Base-by-base conservation (phyloP, 2,888 invertebrate genomes). In the Diarsia rubi region DNA sequence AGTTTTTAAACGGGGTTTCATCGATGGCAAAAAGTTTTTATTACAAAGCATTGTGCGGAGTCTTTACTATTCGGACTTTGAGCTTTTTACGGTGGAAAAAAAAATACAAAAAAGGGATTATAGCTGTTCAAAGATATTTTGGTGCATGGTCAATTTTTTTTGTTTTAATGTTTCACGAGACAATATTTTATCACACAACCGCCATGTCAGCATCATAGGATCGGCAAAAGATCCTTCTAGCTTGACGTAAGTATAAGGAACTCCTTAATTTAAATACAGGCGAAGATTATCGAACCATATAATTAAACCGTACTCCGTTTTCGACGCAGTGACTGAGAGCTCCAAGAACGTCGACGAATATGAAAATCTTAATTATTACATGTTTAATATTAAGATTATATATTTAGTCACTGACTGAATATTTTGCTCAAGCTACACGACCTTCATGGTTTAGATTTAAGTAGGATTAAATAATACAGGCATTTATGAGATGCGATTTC, bases 231-330 rank as follows among this genome's bases (percentile, higher is more conserved):
- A 62, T 62, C 62, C 16, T 8, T 62, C n/a, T n/a, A n/a, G 37
- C 60, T 62, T 14, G 14, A 42, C n/a, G 0, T 42, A 62, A n/a
- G 42, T 62, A 24, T 62, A 24, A 19, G 14, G 21, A 69, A 24
- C 27, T 73, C 47, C 24, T 24, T 80, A 19, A 31, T 62, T 52
- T n/a, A 65, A 83, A 57, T 79, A 45, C 42, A 54, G 19, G 42
- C n/a, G 42, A 69, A 45, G 49, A 59, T 47, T 69, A 73, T 24
- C 62, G 73, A 79, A 73, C 66, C 83, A 79, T 59, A 63, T 65
- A 80, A 75, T 79, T 84, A 71, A 75, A 84, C 67, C 65, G 24
- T 72, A 69, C 66, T 47, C 42, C 65, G 42, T 49, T 73, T 68
- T 59, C 59, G n/a, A 52, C 68, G 65, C 24, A 59, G 68, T 59